Base-by-base conservation (phyloP, 1,140 invertebrate genomes). In the Drosophila nigrodunni region DNA sequence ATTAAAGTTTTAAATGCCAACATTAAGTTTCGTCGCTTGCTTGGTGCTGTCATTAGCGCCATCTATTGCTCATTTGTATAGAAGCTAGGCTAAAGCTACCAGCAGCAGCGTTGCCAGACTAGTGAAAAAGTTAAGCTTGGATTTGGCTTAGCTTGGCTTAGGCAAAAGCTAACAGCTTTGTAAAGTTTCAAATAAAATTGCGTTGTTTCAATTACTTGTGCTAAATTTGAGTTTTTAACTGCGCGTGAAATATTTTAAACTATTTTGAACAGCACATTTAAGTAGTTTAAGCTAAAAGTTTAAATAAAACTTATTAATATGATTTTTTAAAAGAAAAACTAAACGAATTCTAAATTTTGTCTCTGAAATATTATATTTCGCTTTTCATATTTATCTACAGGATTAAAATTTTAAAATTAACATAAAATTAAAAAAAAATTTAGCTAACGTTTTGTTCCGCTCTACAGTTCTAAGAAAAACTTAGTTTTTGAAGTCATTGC, bases 1-100 rank as follows among this genome's bases (percentile, higher is more conserved):
- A 37, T 82, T 69, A 78, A 81, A 67, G 44, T 52, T 50, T 82
- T 72, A 66, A 82, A 78, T 75, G 64, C 44, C 55, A 69, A 59
- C 71, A 67, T 82, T 70, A 78, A 66, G 46, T 18, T 47, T 13
- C 55, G 34, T 15, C n/a, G 35, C 21, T 35, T 50, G 11, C 39
- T 49, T 41, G 11, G 11, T 8, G 30, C 46, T 47, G 41, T 34
- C 52, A 50, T 37, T 62, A 30, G 47, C 80, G 83, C 30, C 83
- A 74, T 77, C 83, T 87, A 54, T 41, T 7, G 50, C 15, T 87
- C 69, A 5, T 55, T 21, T 61, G 30, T 9, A 4, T 1, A 34
- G 66, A 30, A 30, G 55, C 59, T 70, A 2, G 9, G 30, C 69
- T 69, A 50, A 72, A 88, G 83, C 83, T 88, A 10, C 1, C 0